Evolutionary conservation across 2,113 vertebrate genomes (phyloP), one percentile per base, ranked within the genome.

Genomic region (Argyrosomus japonicus): DNA sequence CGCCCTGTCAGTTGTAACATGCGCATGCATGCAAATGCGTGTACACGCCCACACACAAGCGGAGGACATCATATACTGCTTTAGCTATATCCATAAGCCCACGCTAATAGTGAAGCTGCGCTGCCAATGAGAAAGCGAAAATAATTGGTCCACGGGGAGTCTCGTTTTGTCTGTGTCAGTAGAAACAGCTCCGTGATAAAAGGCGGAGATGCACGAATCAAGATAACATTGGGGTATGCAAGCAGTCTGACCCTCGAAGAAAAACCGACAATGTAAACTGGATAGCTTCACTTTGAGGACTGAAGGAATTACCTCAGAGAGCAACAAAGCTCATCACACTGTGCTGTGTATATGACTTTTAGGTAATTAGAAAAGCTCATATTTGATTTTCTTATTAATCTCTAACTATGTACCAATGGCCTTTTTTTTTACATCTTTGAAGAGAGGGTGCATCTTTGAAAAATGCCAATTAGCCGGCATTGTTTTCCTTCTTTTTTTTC

Each of bases 81-180:
- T 89, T 77, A 83, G 74, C 75, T 84, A 63, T 40, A 62, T 62
- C 81, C 75, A 82, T 82, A 78, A 83, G 86, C 75, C 90, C 15
- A 53, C 82, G 63, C 81, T 80, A 82, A 91, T 83, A 71, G 80
- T 27, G 65, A 82, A 68, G 69, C 75, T 17, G 53, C 11, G 50
- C 65, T 81, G 84, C 84, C 86, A 86, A 94, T 89, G 68, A 92
- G 73, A 87, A 89, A 75, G 79, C 84, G 77, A 21, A 90, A 92
- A 93, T 95, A 95, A 95, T 94, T 93, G 92, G 93, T 90, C 93
- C 67, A 3, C 3, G 12, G 94, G 91, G 93, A 92, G 67, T 70
- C 73, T 47, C 32, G 13, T 86, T 93, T 92, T 83, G 83, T 92
- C 84, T 77, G 43, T 82, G 86, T 94, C 89, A 83, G 92, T 88